Base-by-base conservation (phyloP, 2,113 vertebrate genomes). In the Mandrillus leucophaeus region DNA sequence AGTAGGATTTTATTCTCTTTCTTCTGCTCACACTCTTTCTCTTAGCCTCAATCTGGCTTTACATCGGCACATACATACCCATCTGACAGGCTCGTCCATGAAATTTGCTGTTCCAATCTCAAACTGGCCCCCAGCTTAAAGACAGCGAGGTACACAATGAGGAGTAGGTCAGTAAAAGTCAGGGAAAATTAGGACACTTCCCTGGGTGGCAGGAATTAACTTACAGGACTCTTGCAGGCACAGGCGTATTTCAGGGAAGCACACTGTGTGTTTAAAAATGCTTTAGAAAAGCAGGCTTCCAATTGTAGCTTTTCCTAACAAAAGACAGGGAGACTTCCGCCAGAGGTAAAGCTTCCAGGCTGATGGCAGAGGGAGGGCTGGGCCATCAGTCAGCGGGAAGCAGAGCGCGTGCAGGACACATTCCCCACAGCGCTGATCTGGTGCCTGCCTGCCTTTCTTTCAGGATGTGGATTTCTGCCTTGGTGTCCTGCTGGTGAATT, bases 271-370 rank as follows among this genome's bases (percentile, higher is more conserved):
- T 75, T 97, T 92, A 92, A 97, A 97, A 96, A 82, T 20, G 84
- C 84, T 96, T 94, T 38, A 72, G 57, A 97, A 93, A 90, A 95
- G 52, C 80, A 92, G 76, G 88, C 76, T 82, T 93, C 92, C 72
- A 90, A 87, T 40, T 80, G 97, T 79, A 96, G 97, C 88, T 95
- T 94, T 97, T 94, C 75, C 35, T 93, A 94, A 97, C 96, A 98
- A 98, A 97, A 97, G 95, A 66, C 48, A 72, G 48, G 93, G 48
- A 59, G 68, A 87, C 93, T 94, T 96, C 32, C 2, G 32, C 90
- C 93, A 82, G 83, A 93, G 38, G 73, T 52, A 95, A 90, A 66
- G 92, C 91, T 96, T 92, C 90, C 88, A 91, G 90, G 92, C 96
- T 88, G 86, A 72, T 3, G 20, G 52, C 50, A 76, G 73, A 76